phyloP scores from a whole-genome alignment of 2,888 invertebrate species.

The Melolontha melolontha region DNA sequence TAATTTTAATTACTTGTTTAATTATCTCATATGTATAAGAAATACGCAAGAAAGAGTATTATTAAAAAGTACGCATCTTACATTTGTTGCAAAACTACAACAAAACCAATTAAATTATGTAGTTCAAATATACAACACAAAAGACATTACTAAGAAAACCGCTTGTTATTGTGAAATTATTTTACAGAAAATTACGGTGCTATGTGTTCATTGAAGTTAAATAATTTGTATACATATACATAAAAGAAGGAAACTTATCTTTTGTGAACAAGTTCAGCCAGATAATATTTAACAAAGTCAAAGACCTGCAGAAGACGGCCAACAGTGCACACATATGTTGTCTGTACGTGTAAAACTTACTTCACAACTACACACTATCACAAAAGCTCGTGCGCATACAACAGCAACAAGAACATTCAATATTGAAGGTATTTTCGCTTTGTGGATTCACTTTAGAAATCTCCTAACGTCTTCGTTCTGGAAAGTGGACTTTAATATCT shows the following conservation, averaged over 20 bases:
- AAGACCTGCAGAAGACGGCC: conserved; percentile 28
- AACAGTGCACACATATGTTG: conserved; percentile 10
- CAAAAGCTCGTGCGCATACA: conserved; percentile 13
- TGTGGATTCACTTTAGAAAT: neutral
- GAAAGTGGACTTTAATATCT: no score
- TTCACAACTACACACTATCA: neutral
- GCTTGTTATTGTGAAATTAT: neutral
- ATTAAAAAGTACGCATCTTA: no score
- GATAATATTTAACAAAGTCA: conserved; percentile 32
- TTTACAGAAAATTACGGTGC: conserved; percentile 5
- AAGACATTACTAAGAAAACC: neutral
- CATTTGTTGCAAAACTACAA: no score
- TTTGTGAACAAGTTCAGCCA: conserved; percentile 24
- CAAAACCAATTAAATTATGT: no score
- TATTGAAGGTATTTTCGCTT: neutral
- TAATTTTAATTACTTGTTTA: no score
- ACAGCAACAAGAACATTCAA: conserved; percentile 6
- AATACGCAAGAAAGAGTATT: no score
- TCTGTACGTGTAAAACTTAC: neutral
- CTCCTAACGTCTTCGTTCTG: no score
- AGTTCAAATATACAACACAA: no score
- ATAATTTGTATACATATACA: conserved; percentile 17
- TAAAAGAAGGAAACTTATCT: conserved; percentile 19
- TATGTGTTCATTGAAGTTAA: conserved; percentile 2
- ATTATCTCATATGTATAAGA: no score